Percentiles rank a stretch among this genome's conserved stretches.
phyloP scores from a whole-genome alignment of 2,888 invertebrate genomes.

The Scaptodrosophila latifasciaeformis region DNA sequence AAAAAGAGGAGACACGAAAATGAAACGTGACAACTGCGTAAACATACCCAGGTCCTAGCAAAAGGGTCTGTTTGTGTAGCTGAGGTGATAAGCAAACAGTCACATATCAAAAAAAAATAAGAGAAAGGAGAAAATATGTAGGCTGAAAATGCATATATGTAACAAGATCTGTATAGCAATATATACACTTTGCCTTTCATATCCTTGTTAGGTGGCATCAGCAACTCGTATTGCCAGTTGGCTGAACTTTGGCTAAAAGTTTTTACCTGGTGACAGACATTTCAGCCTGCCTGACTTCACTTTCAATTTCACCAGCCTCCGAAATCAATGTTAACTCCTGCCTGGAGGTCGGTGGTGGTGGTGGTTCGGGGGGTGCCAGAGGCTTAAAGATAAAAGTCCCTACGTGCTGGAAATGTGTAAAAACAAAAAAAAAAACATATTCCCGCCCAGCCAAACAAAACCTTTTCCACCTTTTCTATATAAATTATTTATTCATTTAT shows the following conservation, averaged over 20 bases:
- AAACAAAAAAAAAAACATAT: constrained; percentile 19
- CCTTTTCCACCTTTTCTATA: constrained; percentile 35
- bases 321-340: not conserved
- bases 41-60: constrained; percentile 34
- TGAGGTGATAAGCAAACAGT: constrained; percentile 62
- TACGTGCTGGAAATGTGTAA: constrained; percentile 62
- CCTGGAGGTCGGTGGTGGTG: not conserved
- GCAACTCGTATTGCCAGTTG: too few relatives aligned
- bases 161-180: too few relatives aligned
- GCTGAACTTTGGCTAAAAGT: too few relatives aligned
- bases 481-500: constrained; percentile 67
- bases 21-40: constrained; percentile 50
- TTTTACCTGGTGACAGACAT: too few relatives aligned
- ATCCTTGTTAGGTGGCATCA: too few relatives aligned
- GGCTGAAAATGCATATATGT: too few relatives aligned
- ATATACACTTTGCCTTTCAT: too few relatives aligned
- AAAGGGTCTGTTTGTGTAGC: constrained; percentile 22
- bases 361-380: constrained; percentile 38
- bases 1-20: constrained; percentile 14
- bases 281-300: too few relatives aligned
- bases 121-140: too few relatives aligned
- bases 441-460: constrained; percentile 11
- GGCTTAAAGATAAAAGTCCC: constrained; percentile 60
- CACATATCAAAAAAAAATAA: too few relatives aligned
- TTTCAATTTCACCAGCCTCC: not conserved